A percentile compares a stretch with the other conserved stretches of the same genome.
phyloP scores from a whole-genome alignment of 2,113 vertebrate genomes.

The Salminus brasiliensis region DNA sequence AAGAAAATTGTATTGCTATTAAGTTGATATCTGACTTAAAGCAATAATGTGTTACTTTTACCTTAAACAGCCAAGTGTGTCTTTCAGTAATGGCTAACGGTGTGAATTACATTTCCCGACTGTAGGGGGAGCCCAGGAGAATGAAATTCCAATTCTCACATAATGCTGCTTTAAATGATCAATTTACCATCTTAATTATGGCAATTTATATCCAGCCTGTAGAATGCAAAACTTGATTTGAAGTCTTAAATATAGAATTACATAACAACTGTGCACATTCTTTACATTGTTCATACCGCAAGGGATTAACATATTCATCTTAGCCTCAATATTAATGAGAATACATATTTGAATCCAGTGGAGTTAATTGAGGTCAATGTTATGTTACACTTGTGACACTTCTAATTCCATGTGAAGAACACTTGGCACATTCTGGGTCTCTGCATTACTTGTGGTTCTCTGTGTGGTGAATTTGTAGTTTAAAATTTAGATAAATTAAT shows the following conservation, averaged over 20 bases:
- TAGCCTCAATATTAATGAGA: background rate
- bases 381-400: background rate
- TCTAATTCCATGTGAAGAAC: background rate
- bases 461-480: background rate
- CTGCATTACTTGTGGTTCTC: background rate
- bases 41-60: too few species aligned
- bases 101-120: too few species aligned
- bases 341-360: background rate
- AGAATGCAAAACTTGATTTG: too few species aligned
- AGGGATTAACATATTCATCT: background rate
- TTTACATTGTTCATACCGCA: background rate
- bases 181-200: background rate
- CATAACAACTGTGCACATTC: too few species aligned
- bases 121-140: too few species aligned
- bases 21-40: too few species aligned
- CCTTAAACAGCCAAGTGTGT: too few species aligned
- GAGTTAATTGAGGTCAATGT: conserved; percentile 6
- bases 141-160: too few species aligned
- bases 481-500: background rate
- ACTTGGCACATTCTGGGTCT: background rate
- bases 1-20: too few species aligned
- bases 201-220: too few species aligned
- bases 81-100: too few species aligned
- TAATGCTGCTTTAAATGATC: too few species aligned
- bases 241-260: background rate